Percentiles rank a stretch among this genome's conserved stretches.
phyloP scores from a whole-genome alignment of 2,888 invertebrate species.

The Metacarcinus magister region DNA sequence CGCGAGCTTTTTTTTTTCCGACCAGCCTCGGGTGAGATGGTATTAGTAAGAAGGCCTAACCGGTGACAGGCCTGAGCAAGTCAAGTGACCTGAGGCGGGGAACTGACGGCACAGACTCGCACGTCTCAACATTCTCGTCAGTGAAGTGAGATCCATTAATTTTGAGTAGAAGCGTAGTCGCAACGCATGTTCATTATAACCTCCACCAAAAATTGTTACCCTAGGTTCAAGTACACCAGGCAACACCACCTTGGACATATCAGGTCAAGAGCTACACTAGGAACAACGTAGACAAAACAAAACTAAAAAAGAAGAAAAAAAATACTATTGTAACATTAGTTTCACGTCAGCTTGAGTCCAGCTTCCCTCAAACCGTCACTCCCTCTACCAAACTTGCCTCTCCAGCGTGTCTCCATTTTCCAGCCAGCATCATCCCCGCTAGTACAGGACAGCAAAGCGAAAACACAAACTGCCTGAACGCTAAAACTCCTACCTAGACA shows the following conservation, averaged over 20 bases:
- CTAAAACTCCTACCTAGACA: background rate
- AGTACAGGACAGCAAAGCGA: constrained; percentile 21
- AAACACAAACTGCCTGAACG: constrained; percentile 51
- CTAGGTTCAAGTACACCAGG: background rate
- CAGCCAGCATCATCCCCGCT: constrained; percentile 46
- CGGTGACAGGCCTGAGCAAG: background rate
- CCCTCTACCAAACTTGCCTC: constrained; percentile 32
- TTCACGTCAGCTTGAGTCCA: background rate
- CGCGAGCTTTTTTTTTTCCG: background rate
- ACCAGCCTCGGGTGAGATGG: background rate
- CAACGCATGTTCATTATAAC: background rate
- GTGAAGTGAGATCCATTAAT: background rate
- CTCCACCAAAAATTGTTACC: background rate
- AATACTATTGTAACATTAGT: background rate
- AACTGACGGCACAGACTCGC: background rate
- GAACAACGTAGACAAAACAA: background rate
- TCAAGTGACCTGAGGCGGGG: background rate
- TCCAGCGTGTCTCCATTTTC: background rate
- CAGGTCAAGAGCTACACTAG: background rate
- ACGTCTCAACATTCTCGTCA: background rate
- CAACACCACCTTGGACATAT: constrained; percentile 6
- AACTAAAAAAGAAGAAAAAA: background rate
- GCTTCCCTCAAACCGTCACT: constrained; percentile 29
- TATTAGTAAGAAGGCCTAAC: background rate
- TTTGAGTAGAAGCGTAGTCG: background rate